Evolutionary conservation across 2,888 invertebrate species (phyloP).

Genomic region (Priocnemis perturbator): DNA sequence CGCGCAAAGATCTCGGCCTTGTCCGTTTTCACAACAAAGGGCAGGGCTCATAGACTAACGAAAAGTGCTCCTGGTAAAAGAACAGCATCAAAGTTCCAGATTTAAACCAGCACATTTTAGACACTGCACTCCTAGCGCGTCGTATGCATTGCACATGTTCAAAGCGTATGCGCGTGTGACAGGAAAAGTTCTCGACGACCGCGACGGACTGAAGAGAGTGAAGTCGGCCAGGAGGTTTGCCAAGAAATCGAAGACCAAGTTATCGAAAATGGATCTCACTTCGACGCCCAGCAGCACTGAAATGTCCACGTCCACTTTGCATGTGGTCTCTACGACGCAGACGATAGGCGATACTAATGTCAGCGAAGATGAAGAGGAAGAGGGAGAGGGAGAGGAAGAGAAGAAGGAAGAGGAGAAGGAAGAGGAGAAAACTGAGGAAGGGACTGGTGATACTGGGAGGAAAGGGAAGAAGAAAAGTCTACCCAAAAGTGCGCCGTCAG

Average conservation of each 20-base stretch:
- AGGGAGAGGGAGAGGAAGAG: slow-evolving; percentile 15
- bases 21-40: slow-evolving; percentile 59
- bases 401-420: slow-evolving; percentile 22
- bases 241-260: slow-evolving; percentile 58
- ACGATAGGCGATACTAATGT: too few relatives aligned
- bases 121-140: too few relatives aligned
- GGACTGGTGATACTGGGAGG: slow-evolving; percentile 18
- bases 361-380: slow-evolving; percentile 14
- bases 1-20: slow-evolving; percentile 62
- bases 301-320: slow-evolving; percentile 32
- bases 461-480: not conserved
- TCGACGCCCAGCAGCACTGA: slow-evolving; percentile 47
- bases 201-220: slow-evolving; percentile 54
- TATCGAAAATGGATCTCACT: slow-evolving; percentile 64
- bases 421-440: not conserved
- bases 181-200: slow-evolving; percentile 34
- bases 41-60: slow-evolving; percentile 63
- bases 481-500: slow-evolving; percentile 1
- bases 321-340: not conserved
- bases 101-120: too few relatives aligned
- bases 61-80: slow-evolving; percentile 69
- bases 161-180: not conserved
- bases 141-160: slow-evolving; percentile 4
- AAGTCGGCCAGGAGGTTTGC: slow-evolving; percentile 60
- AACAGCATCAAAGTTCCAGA: not conserved